Percentiles rank a stretch among this genome's conserved stretches.
Evolutionary conservation across 1,140 invertebrate species (phyloP).

Genomic region (Maconellicoccus hirsutus): DNA sequence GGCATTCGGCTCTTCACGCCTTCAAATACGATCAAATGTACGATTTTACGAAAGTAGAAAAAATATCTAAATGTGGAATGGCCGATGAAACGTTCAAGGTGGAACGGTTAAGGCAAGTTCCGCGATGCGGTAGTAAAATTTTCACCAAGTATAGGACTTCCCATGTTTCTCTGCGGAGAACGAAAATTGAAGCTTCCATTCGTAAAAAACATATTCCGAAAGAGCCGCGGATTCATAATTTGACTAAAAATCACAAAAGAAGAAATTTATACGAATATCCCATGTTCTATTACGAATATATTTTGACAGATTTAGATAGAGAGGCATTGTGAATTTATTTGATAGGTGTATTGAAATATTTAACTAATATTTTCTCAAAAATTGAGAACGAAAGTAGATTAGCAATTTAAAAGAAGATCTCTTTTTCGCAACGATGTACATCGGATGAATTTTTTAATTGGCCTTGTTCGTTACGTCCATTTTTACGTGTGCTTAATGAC

Average conservation of each 20-base stretch:
- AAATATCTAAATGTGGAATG: neutral
- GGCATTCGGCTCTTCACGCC: neutral
- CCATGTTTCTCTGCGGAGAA: neutral
- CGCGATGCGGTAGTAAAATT: neutral
- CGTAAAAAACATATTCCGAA: neutral
- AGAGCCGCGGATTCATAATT: neutral
- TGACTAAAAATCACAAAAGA: neutral
- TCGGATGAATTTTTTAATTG: no score
- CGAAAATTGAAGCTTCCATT: neutral
- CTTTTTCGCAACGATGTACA: no score
- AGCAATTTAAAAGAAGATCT: no score
- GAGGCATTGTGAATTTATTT: neutral
- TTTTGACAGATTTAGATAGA: neutral
- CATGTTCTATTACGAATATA: neutral
- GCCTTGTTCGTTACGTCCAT: no score
- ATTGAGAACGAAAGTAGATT: no score
- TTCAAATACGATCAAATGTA: neutral
- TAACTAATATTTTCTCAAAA: no score
- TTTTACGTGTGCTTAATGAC: no score
- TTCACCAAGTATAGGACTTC: neutral
- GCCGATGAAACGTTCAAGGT: neutral
- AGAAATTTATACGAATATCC: neutral
- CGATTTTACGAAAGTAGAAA: neutral
- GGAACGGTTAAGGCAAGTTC: neutral
- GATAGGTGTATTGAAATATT: no score